A percentile compares a stretch with the other conserved stretches of the same genome.
Conservation (phyloP, 2,113 vertebrate species). For the Forbesichthys agassizii region DNA sequence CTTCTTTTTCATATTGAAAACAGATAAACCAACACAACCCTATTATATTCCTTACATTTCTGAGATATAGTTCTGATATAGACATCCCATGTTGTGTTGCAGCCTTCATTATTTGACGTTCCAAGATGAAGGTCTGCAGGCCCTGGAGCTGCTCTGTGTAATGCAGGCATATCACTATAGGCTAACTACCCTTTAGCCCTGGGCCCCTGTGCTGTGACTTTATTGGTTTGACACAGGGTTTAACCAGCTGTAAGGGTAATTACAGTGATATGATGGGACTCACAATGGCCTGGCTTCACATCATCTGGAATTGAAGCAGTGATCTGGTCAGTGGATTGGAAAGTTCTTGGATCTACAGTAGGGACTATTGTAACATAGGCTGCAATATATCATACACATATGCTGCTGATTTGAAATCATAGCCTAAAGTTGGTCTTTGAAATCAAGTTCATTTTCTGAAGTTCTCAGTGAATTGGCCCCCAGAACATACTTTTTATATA, state of each 20-base stretch:
- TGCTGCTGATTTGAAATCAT: neutral
- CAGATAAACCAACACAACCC: no score
- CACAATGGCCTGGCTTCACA: constrained; percentile 25
- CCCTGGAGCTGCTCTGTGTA: neutral
- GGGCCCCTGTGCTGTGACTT: constrained; percentile 19
- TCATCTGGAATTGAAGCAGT: constrained; percentile 30
- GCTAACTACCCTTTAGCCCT: constrained; percentile 6
- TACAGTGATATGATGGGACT: constrained; percentile 28
- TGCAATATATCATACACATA: neutral
- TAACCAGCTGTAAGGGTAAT: constrained; percentile 29
- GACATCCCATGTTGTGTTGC: no score
- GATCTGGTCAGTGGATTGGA: constrained; percentile 18
- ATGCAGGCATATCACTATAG: constrained; percentile 1
- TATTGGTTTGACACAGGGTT: constrained; percentile 1
- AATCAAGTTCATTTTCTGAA: constrained; percentile 18
- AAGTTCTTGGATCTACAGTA: neutral
- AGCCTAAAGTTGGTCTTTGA: constrained; percentile 11
- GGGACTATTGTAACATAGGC: neutral
- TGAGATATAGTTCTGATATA: no score
- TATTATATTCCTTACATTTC: no score
- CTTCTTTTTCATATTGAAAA: no score
- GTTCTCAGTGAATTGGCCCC: neutral
- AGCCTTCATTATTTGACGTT: no score
- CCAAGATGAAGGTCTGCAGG: no score
- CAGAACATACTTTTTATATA: constrained; percentile 6